phyloP scores from a whole-genome alignment of 2,888 invertebrate genomes.

The Hesperia comma region DNA sequence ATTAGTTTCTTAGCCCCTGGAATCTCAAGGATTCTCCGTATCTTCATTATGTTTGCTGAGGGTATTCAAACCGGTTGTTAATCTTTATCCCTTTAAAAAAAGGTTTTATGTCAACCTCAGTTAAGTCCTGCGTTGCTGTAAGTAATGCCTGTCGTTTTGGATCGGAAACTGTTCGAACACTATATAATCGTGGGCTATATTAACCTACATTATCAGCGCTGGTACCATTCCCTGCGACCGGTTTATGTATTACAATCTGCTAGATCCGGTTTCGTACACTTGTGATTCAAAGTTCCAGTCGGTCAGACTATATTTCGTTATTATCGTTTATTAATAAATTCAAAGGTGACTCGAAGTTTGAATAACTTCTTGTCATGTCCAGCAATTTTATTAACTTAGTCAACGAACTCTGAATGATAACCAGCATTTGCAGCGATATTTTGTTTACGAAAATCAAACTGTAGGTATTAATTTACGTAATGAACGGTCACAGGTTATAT shows the following conservation, averaged over 20 bases:
- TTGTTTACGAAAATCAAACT: no score
- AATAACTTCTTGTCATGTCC: conserved; percentile 10
- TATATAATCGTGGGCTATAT: background rate
- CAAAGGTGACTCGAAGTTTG: conserved; percentile 2
- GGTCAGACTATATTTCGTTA: conserved; percentile 7
- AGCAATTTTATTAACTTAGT: background rate
- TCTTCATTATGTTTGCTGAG: background rate
- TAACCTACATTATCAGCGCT: conserved; percentile 17
- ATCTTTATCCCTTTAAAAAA: background rate
- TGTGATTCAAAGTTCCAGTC: conserved; percentile 7
- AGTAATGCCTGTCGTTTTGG: background rate
- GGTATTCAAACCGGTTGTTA: background rate
- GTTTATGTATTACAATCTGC: conserved; percentile 18
- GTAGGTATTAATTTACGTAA: no score
- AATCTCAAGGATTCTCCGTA: background rate
- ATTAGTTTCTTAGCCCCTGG: background rate
- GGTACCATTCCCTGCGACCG: conserved; percentile 24
- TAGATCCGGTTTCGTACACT: conserved; percentile 25
- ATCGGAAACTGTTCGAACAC: conserved; percentile 2
- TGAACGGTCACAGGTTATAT: no score
- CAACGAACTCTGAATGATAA: background rate
- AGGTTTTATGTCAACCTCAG: background rate
- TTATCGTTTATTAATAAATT: conserved; percentile 7
- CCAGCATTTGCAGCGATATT: no score
- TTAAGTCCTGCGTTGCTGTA: background rate